These are phyloP conservation scores for Odocoileus hemionus DNA, from an alignment of 2,113 vertebrate genomes.

Conservation along the genomic window DNA sequence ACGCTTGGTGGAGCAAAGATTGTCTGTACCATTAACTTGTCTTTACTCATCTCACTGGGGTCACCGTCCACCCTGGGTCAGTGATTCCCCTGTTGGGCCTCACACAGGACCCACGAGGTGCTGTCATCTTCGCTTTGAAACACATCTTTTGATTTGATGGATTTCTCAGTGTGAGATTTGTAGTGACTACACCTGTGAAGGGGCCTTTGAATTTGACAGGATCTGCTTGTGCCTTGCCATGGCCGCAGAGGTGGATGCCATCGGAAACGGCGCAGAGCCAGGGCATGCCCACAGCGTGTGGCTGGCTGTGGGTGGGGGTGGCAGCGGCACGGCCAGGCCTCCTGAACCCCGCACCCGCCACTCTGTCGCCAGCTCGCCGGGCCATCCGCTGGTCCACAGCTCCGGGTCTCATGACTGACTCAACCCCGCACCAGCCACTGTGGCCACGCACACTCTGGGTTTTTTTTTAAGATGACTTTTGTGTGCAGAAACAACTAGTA, in stretches of 20 bases:
- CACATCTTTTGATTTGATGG: constrained; percentile 95
- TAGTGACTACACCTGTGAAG: constrained; percentile 98
- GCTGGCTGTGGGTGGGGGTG: not conserved
- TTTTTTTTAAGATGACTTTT: not conserved
- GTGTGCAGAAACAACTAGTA: not conserved
- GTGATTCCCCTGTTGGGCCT: constrained; percentile 97
- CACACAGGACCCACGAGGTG: constrained; percentile 96
- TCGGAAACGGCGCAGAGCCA: not conserved
- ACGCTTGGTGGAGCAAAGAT: constrained; percentile 91
- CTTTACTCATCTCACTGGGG: constrained; percentile 99
- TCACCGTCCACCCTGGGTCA: constrained; percentile 91
- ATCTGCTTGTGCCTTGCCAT: not conserved
- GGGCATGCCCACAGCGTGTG: not conserved
- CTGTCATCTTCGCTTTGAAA: constrained; percentile 99
- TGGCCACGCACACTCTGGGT: not conserved
- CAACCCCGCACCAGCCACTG: not conserved
- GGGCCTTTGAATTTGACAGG: constrained; percentile 85
- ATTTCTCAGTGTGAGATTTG: constrained; percentile 95
- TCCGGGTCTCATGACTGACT: not conserved
- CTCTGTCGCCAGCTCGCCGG: accelerated
- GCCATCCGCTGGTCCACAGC: not conserved
- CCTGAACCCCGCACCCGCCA: not conserved
- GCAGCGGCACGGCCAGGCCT: not conserved
- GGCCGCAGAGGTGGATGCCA: too few relatives aligned
- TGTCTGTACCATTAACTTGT: constrained; percentile 99